Base-by-base conservation (phyloP, 2,113 vertebrate genomes). In the Pontoporia blainvillei region DNA sequence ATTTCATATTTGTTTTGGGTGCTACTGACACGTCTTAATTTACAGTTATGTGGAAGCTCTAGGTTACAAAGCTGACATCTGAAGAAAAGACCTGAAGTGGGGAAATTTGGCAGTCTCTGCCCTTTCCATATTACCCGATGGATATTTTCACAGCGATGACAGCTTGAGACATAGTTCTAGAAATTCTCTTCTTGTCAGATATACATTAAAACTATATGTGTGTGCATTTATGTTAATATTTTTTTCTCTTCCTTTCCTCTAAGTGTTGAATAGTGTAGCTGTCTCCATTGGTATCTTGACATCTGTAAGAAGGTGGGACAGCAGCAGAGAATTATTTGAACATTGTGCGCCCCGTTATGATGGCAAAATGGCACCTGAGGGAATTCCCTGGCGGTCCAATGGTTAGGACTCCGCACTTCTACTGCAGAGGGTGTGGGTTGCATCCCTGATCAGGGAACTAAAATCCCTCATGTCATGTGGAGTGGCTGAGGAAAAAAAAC, bases 351-450 rank as follows among this genome's bases (percentile, higher is more conserved):
- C 85, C 84, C 75, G 64, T 97, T 97, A 96, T 0, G 12, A 97
- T 97, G 96, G 98, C 86, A 76, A 96, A 97, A 84, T 71, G 87
- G 15, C 31, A 34, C 95, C 67, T 83, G 90, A 96, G 54, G 54
- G 54, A 57, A 21, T 57, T 3, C 54, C 20, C 54, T 57, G 54
- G 20, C 21, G 54, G 54, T 57, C 20, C 20, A 57, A 18, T 57
- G 54, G 54, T 8, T 57, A 57, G 20, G 54, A 57, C 54, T 57
- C 20, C 20, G 2, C 20, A 57, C 54, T 57, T 57, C 20, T 8
- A 57, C 54, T 57, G 17, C 54, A 18, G 20, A 6, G 18, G 20
- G 20, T 21, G 20, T 7, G 20, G 54, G 54, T 2, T 8, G 20
- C 54, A 57, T 57, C 54, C 54, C 54, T 57, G 54, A 21, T 21